Percentiles rank a stretch among this genome's conserved stretches.
These are phyloP conservation scores for Coracopsis vasa DNA, from an alignment of 2,113 vertebrate species.

Conservation along the genomic window DNA sequence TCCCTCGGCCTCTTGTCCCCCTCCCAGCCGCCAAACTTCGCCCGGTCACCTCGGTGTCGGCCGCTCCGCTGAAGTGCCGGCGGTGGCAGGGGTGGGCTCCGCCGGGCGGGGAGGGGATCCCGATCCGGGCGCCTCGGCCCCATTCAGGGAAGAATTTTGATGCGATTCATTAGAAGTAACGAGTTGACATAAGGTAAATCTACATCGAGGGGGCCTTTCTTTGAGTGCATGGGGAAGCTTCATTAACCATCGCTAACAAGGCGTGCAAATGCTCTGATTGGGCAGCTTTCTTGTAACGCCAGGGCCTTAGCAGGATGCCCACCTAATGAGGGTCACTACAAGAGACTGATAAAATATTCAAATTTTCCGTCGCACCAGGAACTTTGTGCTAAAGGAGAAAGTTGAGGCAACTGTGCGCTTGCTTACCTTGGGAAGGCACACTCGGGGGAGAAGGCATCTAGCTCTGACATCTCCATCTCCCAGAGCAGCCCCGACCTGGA, in stretches of 20 bases:
- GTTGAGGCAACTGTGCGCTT: slow-evolving; percentile 72
- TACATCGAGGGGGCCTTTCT: slow-evolving; percentile 90
- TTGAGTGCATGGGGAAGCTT: slow-evolving; percentile 88
- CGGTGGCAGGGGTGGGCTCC: slow-evolving; percentile 46
- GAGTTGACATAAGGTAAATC: slow-evolving; percentile 98
- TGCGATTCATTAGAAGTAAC: slow-evolving; percentile 96
- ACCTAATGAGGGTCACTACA: slow-evolving; percentile 98
- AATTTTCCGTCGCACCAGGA: slow-evolving; percentile 74
- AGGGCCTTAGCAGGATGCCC: slow-evolving; percentile 93
- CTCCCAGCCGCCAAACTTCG: slow-evolving; percentile 37
- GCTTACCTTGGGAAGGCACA: slow-evolving; percentile 65
- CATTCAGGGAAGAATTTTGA: slow-evolving; percentile 83
- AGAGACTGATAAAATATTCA: slow-evolving; percentile 82
- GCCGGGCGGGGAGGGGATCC: slow-evolving; percentile 51
- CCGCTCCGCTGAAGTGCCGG: slow-evolving; percentile 50
- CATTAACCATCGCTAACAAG: slow-evolving; percentile 99
- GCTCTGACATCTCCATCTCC: background rate
- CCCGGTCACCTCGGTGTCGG: slow-evolving; percentile 16
- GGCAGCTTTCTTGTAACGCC: slow-evolving; percentile 91
- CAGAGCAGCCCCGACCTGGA: background rate
- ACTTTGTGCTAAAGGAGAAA: slow-evolving; percentile 73
- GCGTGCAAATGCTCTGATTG: slow-evolving; percentile 97
- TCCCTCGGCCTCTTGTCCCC: slow-evolving; percentile 7
- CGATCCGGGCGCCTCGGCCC: slow-evolving; percentile 73
- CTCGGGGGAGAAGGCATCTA: slow-evolving; percentile 26